A percentile compares a stretch with the other conserved stretches of the same genome.
Evolutionary conservation across 2,113 vertebrate genomes (phyloP).

Genomic region (Brienomyrus brachyistius): DNA sequence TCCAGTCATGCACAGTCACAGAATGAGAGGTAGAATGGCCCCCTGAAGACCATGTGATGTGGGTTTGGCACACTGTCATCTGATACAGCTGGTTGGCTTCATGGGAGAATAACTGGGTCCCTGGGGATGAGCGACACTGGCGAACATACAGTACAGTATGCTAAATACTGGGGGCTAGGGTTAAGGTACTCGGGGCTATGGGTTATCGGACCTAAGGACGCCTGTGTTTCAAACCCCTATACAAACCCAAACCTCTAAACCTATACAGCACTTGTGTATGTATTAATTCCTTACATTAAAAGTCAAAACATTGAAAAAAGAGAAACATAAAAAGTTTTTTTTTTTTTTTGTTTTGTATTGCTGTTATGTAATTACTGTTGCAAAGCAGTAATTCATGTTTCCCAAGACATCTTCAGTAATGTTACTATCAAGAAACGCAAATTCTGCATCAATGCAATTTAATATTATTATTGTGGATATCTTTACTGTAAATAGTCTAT

Average conservation of each 20-base stretch:
- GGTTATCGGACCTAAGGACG: too few species aligned
- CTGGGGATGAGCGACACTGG: not conserved
- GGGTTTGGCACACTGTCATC: not conserved
- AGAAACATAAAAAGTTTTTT: too few species aligned
- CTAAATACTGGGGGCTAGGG: too few species aligned
- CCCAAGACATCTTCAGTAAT: not conserved
- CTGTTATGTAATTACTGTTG: not conserved
- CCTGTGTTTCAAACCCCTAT: too few species aligned
- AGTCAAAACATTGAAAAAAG: too few species aligned
- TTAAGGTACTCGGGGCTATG: too few species aligned
- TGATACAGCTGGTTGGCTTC: not conserved
- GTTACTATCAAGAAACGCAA: not conserved
- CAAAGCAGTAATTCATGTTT: not conserved
- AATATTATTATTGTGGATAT: not conserved
- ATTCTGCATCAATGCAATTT: not conserved
- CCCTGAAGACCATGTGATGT: not conserved
- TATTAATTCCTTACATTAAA: too few species aligned
- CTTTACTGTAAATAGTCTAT: conserved; percentile 23
- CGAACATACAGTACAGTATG: not conserved
- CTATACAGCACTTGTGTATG: too few species aligned
- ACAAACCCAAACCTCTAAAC: too few species aligned
- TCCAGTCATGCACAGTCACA: too few species aligned
- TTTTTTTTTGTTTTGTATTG: not conserved
- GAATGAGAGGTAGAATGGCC: not conserved
- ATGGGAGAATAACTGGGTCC: not conserved